phyloP scores from a whole-genome alignment of 2,888 invertebrate species.

The Alloscopus bannaensis region DNA sequence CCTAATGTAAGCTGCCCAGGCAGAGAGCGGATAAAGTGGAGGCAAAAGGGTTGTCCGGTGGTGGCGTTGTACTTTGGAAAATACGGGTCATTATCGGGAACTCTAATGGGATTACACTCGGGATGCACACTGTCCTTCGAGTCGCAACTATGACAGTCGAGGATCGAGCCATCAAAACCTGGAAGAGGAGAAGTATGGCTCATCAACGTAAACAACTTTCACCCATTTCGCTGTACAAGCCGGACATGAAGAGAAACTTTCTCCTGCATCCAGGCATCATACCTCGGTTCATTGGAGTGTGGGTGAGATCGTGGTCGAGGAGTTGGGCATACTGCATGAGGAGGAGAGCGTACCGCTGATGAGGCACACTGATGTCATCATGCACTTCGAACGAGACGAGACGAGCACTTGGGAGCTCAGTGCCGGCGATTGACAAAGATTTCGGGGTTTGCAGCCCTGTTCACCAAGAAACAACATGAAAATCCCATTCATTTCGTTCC shows the following conservation, averaged over 20 bases:
- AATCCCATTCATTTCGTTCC: too few relatives aligned
- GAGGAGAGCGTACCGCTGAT: conserved; percentile 77
- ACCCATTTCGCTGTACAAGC: too few relatives aligned
- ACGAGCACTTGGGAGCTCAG: conserved; percentile 77
- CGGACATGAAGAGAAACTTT: too few relatives aligned
- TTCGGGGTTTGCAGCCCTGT: conserved; percentile 67
- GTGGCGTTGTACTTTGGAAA: conserved; percentile 76
- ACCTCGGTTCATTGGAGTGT: conserved; percentile 78
- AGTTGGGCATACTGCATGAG: conserved; percentile 80
- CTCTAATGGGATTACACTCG: conserved; percentile 78
- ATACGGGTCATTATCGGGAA: conserved; percentile 77
- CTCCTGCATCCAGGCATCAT: too few relatives aligned
- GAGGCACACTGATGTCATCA: conserved; percentile 76
- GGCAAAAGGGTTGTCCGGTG: conserved; percentile 77
- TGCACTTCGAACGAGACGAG: conserved; percentile 77
- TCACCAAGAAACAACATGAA: too few relatives aligned
- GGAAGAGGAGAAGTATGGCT: background rate
- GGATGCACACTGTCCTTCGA: conserved; percentile 77
- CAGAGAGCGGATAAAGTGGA: conserved; percentile 78
- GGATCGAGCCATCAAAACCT: conserved; percentile 76
- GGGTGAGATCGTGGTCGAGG: conserved; percentile 79
- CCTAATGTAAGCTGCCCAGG: conserved; percentile 79
- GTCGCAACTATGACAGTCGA: conserved; percentile 77
- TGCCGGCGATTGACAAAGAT: conserved; percentile 56
- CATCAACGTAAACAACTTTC: background rate